phyloP scores from a whole-genome alignment of 1,140 invertebrate species.

The Bactericera cockerelli region DNA sequence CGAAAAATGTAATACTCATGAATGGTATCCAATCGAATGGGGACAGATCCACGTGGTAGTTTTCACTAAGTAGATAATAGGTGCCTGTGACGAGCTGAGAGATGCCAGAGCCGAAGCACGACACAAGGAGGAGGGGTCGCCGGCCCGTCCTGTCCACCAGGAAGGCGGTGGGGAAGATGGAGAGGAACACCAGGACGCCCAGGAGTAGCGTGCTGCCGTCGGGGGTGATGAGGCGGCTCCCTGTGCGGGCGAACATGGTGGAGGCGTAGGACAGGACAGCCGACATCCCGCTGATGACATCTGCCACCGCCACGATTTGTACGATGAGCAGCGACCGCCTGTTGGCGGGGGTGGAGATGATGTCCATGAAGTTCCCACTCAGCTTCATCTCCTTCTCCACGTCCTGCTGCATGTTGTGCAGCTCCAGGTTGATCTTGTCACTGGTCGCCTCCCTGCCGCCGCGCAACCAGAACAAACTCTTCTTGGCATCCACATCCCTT shows the following conservation, averaged over 20 bases:
- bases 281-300: constrained; percentile 20
- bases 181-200: constrained; percentile 25
- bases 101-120: constrained; percentile 28
- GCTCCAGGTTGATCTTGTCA: constrained; percentile 16
- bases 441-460: constrained; percentile 20
- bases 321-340: constrained; percentile 21
- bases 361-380: constrained; percentile 16
- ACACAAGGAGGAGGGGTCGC: constrained; percentile 36
- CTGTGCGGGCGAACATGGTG: constrained; percentile 17
- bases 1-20: constrained; percentile 14
- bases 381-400: constrained; percentile 10
- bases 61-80: constrained; percentile 6
- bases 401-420: constrained; percentile 19
- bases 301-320: constrained; percentile 17
- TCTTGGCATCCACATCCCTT: constrained; percentile 41
- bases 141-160: constrained; percentile 30
- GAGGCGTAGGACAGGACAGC: constrained; percentile 21
- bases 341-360: constrained; percentile 13
- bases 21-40: constrained; percentile 15
- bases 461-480: constrained; percentile 47
- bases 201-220: constrained; percentile 22
- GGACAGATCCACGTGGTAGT: background rate
- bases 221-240: constrained; percentile 12
- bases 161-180: constrained; percentile 29
- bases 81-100: constrained; percentile 17